phyloP scores from a whole-genome alignment of 1,140 invertebrate genomes.

The Leptonema lineaticorne region DNA sequence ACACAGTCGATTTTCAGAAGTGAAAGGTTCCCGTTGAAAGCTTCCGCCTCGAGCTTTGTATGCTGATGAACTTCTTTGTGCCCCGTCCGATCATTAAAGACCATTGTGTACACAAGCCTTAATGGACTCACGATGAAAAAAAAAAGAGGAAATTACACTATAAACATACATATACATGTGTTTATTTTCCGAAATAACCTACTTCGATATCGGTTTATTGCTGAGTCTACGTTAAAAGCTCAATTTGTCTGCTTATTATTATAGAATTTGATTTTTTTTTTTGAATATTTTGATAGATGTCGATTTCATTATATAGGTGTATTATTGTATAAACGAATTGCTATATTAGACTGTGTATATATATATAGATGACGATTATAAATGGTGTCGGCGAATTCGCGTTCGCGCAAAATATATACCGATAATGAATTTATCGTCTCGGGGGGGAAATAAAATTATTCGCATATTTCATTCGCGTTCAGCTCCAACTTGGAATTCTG shows the following conservation, averaged over 20 bases:
- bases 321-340: too few relatives aligned
- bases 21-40: constrained; percentile 1
- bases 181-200: background rate
- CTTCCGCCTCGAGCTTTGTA: constrained; percentile 7
- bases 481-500: too few relatives aligned
- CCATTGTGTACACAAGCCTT: background rate
- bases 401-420: background rate
- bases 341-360: too few relatives aligned
- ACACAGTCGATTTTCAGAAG: background rate
- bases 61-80: constrained; percentile 18
- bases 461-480: constrained; percentile 28
- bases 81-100: background rate
- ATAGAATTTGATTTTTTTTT: too few relatives aligned
- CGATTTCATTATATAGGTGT: too few relatives aligned
- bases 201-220: background rate
- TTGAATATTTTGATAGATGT: too few relatives aligned
- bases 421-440: constrained; percentile 31
- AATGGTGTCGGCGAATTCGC: too few relatives aligned
- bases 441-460: constrained; percentile 31
- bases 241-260: too few relatives aligned
- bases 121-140: background rate
- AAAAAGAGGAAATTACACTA: too few relatives aligned
- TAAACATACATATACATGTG: background rate
- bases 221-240: too few relatives aligned
- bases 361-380: too few relatives aligned